Percentiles rank a stretch among this genome's conserved stretches.
These are phyloP conservation scores for Eupithecia inturbata DNA, from an alignment of 2,888 invertebrate species.

Conservation along the genomic window DNA sequence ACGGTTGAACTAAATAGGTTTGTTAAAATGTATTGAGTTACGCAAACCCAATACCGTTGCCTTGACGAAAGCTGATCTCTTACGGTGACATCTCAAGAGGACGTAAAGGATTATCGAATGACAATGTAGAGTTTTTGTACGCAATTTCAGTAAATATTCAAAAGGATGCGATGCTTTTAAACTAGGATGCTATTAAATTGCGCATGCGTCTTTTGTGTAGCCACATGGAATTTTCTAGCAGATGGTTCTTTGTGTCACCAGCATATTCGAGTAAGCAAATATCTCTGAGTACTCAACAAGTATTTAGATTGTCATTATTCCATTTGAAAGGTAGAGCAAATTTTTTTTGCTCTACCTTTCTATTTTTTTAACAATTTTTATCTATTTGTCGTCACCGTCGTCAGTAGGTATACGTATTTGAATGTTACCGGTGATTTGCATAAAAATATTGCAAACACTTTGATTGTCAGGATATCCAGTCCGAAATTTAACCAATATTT, in stretches of 20 bases:
- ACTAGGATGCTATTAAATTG: slow-evolving; percentile 83
- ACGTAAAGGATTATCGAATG: slow-evolving; percentile 83
- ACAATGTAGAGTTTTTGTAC: slow-evolving; percentile 77
- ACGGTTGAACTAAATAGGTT: slow-evolving; percentile 41
- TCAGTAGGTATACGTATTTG: background rate
- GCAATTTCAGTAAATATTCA: slow-evolving; percentile 70
- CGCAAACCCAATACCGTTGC: slow-evolving; percentile 81
- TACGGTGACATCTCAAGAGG: slow-evolving; percentile 80
- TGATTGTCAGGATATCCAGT: background rate
- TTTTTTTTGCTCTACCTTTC: too few species aligned
- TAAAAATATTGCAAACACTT: background rate
- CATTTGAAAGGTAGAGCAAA: slow-evolving; percentile 4
- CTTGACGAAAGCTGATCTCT: slow-evolving; percentile 81
- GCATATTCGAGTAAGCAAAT: slow-evolving; percentile 64
- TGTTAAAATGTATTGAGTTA: slow-evolving; percentile 77
- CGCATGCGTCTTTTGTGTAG: slow-evolving; percentile 78
- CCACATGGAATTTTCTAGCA: slow-evolving; percentile 81
- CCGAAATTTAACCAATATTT: background rate
- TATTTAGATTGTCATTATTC: slow-evolving; percentile 31
- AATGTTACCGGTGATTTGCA: background rate
- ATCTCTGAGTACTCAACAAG: slow-evolving; percentile 45
- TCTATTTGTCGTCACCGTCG: background rate
- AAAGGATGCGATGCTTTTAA: slow-evolving; percentile 70
- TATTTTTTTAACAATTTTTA: background rate
- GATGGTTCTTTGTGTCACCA: slow-evolving; percentile 73